These are phyloP conservation scores for Carassius carassius DNA, from an alignment of 2,113 vertebrate genomes.

Conservation along the genomic window DNA sequence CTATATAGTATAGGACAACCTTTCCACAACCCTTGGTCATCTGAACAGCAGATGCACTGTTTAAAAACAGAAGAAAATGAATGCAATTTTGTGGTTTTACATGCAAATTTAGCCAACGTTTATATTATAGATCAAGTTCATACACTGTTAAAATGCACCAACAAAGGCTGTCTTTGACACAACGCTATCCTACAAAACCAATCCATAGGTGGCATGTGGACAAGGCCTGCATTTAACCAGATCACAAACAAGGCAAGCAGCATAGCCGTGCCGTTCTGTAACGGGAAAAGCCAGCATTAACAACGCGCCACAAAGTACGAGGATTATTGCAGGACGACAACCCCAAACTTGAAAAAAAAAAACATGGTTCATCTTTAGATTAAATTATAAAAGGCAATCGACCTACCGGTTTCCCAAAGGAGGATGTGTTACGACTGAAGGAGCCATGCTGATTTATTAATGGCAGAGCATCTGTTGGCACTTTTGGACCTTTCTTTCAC, in stretches of 20 bases:
- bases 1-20: neutral
- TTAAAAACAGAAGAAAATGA: neutral
- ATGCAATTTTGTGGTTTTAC: neutral
- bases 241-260: neutral
- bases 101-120: neutral
- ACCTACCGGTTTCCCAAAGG: neutral
- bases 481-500: slow-evolving; percentile 24
- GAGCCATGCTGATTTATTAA: neutral
- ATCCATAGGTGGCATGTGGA: neutral
- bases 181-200: too few species aligned
- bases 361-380: neutral
- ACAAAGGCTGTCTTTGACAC: neutral
- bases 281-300: neutral
- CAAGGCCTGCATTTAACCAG: neutral
- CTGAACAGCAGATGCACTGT: neutral
- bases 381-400: neutral
- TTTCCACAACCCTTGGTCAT: neutral
- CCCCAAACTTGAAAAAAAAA: neutral
- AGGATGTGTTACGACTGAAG: slow-evolving; percentile 21
- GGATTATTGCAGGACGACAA: neutral
- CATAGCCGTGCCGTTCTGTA: neutral
- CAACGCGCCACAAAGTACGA: neutral
- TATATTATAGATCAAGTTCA: neutral
- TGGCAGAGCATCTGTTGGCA: slow-evolving; percentile 36
- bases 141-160: too few species aligned